A percentile compares a stretch with the other conserved stretches of the same genome.
Evolutionary conservation across 1,140 invertebrate species (phyloP).

Genomic region (Nephila pilipes): DNA sequence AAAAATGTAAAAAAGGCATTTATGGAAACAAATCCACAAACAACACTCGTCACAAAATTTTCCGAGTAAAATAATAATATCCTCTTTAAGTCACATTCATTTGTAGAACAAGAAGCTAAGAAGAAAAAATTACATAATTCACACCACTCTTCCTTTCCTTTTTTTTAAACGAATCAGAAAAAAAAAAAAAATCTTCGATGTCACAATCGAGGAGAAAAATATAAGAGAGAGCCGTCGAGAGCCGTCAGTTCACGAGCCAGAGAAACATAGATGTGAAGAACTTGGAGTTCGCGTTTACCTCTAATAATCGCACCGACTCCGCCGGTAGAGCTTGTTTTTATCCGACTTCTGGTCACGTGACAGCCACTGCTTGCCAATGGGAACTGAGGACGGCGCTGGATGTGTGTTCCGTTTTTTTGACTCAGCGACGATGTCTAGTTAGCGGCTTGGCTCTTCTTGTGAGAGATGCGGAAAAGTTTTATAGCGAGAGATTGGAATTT

Average conservation of each 20-base stretch:
- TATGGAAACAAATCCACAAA: not conserved
- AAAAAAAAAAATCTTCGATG: not conserved
- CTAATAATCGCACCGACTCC: slow-evolving; percentile 51
- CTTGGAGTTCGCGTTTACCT: not conserved
- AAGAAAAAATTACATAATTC: not conserved
- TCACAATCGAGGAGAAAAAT: not conserved
- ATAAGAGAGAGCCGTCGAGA: not conserved
- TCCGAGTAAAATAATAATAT: not conserved
- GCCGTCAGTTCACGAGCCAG: not conserved
- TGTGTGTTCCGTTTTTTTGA: slow-evolving; percentile 47
- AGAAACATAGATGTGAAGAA: slow-evolving; percentile 7
- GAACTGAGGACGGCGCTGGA: slow-evolving; percentile 58
- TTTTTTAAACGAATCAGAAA: not conserved
- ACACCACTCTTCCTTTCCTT: not conserved
- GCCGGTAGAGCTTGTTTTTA: slow-evolving; percentile 65
- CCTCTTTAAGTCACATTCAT: not conserved
- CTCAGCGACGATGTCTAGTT: slow-evolving; percentile 57
- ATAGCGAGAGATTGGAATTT: not conserved
- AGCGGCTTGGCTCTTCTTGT: not conserved
- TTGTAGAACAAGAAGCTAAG: not conserved
- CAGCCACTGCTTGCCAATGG: slow-evolving; percentile 50
- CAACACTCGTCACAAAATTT: not conserved
- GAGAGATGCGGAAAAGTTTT: slow-evolving; percentile 3
- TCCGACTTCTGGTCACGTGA: slow-evolving; percentile 59
- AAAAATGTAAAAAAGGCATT: slow-evolving; percentile 9